phyloP scores from a whole-genome alignment of 2,888 invertebrate species.

The Apantesis nais region DNA sequence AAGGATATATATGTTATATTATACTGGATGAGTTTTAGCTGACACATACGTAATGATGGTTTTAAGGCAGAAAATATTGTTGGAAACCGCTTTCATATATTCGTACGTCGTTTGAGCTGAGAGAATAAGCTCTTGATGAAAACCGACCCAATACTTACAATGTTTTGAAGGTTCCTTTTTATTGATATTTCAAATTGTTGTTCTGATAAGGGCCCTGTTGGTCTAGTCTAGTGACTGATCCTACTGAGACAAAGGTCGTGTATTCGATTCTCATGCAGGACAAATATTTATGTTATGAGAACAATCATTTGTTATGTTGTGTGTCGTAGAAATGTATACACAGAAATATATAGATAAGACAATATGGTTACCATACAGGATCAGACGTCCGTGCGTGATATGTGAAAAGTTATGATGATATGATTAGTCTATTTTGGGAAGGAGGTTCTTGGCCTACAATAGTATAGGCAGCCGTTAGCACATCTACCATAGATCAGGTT shows the following conservation, averaged over 20 bases:
- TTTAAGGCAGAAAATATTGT: not conserved
- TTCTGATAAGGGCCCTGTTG: not conserved
- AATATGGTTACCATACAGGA: too few species aligned
- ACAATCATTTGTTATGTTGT: too few species aligned
- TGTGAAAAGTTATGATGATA: too few species aligned
- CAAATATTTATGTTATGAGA: not conserved
- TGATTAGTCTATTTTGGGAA: too few species aligned
- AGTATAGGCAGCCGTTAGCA: too few species aligned
- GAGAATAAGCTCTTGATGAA: not conserved
- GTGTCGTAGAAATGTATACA: too few species aligned
- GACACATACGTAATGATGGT: not conserved
- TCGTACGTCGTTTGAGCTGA: not conserved
- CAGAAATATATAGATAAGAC: too few species aligned
- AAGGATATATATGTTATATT: not conserved
- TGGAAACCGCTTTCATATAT: not conserved
- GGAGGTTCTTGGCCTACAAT: too few species aligned
- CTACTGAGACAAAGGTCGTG: not conserved
- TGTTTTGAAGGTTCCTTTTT: not conserved
- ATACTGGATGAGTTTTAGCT: not conserved
- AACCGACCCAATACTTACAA: not conserved
- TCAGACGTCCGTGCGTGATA: too few species aligned
- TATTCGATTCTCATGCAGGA: too few species aligned
- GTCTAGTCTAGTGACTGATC: not conserved
- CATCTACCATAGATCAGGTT: too few species aligned
- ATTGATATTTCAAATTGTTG: not conserved